A percentile compares a stretch with the other conserved stretches of the same genome.
Evolutionary conservation across 1,140 invertebrate species (phyloP).

Genomic region (Stegodyphus dumicola): DNA sequence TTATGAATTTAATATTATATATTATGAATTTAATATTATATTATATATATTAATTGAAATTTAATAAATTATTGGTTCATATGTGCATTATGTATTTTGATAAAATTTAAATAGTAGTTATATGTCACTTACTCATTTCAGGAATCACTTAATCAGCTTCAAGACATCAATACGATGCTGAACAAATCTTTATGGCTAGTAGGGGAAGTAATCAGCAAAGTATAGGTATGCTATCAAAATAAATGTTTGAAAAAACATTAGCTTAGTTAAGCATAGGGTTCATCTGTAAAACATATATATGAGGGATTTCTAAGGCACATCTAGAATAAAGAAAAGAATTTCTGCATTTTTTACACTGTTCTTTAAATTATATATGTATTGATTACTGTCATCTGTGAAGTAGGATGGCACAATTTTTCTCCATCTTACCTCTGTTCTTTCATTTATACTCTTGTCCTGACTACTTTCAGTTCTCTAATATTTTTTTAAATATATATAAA

Average conservation of each 20-base stretch:
- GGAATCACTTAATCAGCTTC: constrained; percentile 44
- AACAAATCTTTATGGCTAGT: constrained; percentile 41
- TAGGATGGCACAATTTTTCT: not conserved
- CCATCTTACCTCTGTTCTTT: no score
- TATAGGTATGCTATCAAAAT: constrained; percentile 18
- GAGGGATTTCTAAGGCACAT: not conserved
- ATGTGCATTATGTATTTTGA: not conserved
- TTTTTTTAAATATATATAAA: no score
- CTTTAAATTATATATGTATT: not conserved
- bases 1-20: no score
- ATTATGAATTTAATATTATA: no score
- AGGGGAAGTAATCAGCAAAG: constrained; percentile 54
- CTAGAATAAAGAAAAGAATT: not conserved
- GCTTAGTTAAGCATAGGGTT: not conserved
- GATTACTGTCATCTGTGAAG: not conserved
- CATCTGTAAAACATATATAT: not conserved
- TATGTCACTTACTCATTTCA: not conserved
- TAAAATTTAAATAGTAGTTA: not conserved
- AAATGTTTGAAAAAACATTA: not conserved
- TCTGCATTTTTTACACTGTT: not conserved
- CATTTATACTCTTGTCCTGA: no score
- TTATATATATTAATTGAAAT: no score
- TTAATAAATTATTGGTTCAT: not conserved
- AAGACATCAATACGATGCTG: constrained; percentile 15
- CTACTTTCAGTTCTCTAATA: no score